Evolutionary conservation across 2,113 vertebrate genomes (phyloP).

Genomic region (Takifugu bimaculatus): DNA sequence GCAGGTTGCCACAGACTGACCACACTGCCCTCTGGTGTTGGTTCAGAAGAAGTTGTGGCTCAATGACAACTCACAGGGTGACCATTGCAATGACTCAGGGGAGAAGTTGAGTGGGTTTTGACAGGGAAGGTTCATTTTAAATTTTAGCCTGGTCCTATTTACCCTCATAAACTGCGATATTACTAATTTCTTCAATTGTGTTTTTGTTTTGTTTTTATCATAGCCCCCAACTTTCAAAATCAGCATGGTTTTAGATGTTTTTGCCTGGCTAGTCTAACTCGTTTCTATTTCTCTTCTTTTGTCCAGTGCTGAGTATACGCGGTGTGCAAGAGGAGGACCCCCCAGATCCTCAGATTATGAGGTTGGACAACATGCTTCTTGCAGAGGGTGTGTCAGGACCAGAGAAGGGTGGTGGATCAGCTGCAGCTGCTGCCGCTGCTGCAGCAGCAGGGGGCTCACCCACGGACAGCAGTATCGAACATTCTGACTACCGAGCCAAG

Average conservation of each 20-base stretch:
- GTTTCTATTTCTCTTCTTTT: neutral
- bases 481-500: conserved; percentile 91
- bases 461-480: conserved; percentile 86
- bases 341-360: conserved; percentile 85
- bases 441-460: conserved; percentile 85
- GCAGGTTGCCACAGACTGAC: conserved; percentile 55
- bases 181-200: neutral
- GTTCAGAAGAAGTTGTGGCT: conserved; percentile 27
- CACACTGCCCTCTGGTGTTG: conserved; percentile 74
- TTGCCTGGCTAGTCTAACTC: neutral
- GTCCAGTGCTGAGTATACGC: conserved; percentile 81
- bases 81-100: conserved; percentile 41
- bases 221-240: conserved; percentile 11
- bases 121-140: conserved; percentile 48
- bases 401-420: conserved; percentile 83
- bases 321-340: conserved; percentile 85
- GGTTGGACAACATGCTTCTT: conserved; percentile 87
- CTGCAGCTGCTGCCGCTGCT: conserved; percentile 78
- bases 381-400: conserved; percentile 87
- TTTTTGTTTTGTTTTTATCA: conserved; percentile 1
- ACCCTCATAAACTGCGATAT: conserved; percentile 4
- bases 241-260: conserved; percentile 10
- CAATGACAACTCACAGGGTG: conserved; percentile 40
- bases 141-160: conserved; percentile 35
- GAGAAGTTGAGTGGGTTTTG: conserved; percentile 51